These are phyloP conservation scores for Drosophila seguyi DNA, from an alignment of 1,140 invertebrate species.

Conservation along the genomic window DNA sequence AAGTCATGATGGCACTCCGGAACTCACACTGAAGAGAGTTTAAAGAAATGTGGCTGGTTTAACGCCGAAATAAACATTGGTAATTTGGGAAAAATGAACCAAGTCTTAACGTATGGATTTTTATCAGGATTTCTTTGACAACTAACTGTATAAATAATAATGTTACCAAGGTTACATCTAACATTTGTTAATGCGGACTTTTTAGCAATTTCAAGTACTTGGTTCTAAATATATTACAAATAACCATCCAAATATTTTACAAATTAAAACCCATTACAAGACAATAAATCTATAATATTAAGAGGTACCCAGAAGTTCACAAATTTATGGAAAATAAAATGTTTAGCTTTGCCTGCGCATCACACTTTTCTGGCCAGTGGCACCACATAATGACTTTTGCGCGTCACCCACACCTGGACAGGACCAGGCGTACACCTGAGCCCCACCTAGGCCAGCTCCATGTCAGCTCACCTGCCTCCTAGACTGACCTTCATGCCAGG, in stretches of 20 bases:
- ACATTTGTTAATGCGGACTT: too few species aligned
- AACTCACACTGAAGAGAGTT: neutral
- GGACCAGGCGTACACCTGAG: conserved; percentile 17
- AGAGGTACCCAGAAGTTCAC: conserved; percentile 6
- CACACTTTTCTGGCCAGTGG: conserved; percentile 70
- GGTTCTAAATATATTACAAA: too few species aligned
- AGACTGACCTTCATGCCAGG: conserved; percentile 43
- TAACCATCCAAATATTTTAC: too few species aligned
- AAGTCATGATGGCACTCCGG: conserved; percentile 30
- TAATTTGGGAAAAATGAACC: neutral
- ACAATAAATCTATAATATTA: neutral
- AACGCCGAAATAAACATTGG: neutral
- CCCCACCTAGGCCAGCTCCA: conserved; percentile 15
- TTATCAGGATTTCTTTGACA: neutral
- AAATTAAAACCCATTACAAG: too few species aligned
- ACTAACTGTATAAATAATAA: neutral
- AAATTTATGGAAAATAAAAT: conserved; percentile 11
- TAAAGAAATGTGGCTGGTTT: conserved; percentile 1
- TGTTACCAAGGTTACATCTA: too few species aligned
- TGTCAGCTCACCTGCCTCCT: conserved; percentile 23
- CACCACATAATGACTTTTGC: conserved; percentile 78
- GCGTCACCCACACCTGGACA: conserved; percentile 47
- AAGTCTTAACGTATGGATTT: too few species aligned
- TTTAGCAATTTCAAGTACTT: too few species aligned
- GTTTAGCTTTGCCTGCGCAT: conserved; percentile 58